Conservation (phyloP, 2,888 invertebrate genomes). For the Pomacea canaliculata region DNA sequence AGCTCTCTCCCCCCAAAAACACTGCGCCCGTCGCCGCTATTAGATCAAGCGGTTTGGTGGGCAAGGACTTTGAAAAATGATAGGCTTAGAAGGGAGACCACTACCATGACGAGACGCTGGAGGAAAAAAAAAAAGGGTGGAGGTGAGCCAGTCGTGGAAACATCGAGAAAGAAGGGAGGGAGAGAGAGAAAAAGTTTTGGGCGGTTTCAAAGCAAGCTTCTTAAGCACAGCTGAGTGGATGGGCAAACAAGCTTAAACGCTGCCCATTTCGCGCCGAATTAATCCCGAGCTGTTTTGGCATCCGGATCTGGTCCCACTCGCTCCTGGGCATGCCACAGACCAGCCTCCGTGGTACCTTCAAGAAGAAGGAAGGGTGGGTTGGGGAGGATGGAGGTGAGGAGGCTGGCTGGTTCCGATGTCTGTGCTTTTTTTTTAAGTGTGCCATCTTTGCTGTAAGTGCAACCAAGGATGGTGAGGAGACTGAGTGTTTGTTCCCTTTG, state of each 20-base stretch:
- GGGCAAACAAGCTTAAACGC: slow-evolving; percentile 8
- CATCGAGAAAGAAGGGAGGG: background rate
- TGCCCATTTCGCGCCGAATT: background rate
- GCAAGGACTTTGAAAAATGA: slow-evolving; percentile 13
- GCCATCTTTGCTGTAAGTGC: too few species aligned
- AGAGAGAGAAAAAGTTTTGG: too few species aligned
- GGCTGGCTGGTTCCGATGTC: too few species aligned
- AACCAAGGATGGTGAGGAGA: too few species aligned
- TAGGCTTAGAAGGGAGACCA: slow-evolving; percentile 3
- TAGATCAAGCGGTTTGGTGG: slow-evolving; percentile 5
- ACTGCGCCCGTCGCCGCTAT: background rate
- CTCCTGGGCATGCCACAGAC: too few species aligned
- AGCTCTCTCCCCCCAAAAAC: too few species aligned
- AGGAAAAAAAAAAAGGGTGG: background rate
- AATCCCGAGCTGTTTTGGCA: background rate
- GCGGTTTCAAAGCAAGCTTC: background rate
- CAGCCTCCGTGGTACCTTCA: too few species aligned
- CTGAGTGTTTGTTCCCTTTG: too few species aligned
- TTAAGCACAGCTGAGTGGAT: slow-evolving; percentile 8
- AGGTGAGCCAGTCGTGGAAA: background rate
- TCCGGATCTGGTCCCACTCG: background rate
- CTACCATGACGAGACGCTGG: background rate
- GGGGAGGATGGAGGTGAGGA: too few species aligned
- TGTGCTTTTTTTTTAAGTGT: too few species aligned
- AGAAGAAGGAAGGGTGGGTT: too few species aligned